Evolutionary conservation across 1,140 invertebrate species (phyloP).

Genomic region (Pomacea maculata): DNA sequence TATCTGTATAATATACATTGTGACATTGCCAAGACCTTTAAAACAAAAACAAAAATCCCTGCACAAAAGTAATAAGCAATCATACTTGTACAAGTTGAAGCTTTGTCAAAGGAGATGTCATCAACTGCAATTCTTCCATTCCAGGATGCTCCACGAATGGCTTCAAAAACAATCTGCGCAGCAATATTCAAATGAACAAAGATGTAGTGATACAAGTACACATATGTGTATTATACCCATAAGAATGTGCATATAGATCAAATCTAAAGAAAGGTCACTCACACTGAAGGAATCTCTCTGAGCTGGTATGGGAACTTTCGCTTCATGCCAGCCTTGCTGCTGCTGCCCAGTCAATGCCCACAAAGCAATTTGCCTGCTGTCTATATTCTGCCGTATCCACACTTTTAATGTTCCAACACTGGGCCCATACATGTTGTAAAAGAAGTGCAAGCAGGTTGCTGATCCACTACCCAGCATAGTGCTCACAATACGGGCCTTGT

Average conservation of each 20-base stretch:
- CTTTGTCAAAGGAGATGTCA: slow-evolving; percentile 40
- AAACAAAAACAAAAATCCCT: too few species aligned
- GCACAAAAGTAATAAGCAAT: neutral
- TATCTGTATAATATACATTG: too few species aligned
- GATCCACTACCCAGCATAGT: slow-evolving; percentile 34
- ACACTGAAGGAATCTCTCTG: slow-evolving; percentile 43
- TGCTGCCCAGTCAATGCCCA: slow-evolving; percentile 46
- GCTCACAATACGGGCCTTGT: slow-evolving; percentile 52
- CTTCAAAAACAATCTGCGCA: slow-evolving; percentile 42
- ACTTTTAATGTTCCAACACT: slow-evolving; percentile 42
- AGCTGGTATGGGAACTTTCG: slow-evolving; percentile 35
- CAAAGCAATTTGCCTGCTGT: slow-evolving; percentile 40
- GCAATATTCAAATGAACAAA: too few species aligned
- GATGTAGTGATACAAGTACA: too few species aligned
- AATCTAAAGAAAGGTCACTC: slow-evolving; percentile 2
- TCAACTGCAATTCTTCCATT: slow-evolving; percentile 52
- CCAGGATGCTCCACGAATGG: slow-evolving; percentile 31
- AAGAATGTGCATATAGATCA: too few species aligned
- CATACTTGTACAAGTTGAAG: slow-evolving; percentile 36
- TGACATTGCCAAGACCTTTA: too few species aligned
- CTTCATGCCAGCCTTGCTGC: slow-evolving; percentile 37
- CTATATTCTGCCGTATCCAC: slow-evolving; percentile 34
- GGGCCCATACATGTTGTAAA: slow-evolving; percentile 59
- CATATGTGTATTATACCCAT: too few species aligned
- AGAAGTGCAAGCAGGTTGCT: slow-evolving; percentile 48